Conservation (phyloP, 2,113 vertebrate species). For the Balaeniceps rex region DNA sequence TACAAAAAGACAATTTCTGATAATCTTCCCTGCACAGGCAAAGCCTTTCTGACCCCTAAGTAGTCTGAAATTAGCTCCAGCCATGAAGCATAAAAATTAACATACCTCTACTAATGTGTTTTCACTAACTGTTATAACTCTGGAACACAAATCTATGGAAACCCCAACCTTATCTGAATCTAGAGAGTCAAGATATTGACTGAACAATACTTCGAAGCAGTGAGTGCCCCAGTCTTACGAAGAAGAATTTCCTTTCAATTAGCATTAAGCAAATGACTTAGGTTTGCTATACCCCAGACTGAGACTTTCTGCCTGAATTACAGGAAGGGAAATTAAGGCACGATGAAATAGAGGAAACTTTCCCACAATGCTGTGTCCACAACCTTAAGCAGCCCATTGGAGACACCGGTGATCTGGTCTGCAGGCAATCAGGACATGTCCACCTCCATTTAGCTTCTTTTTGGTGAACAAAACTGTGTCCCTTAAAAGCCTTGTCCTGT, state of each 20-base stretch:
- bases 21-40: not conserved
- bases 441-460: not conserved
- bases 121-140: not conserved
- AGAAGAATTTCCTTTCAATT: not conserved
- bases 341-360: not conserved
- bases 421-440: not conserved
- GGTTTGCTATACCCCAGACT: not conserved
- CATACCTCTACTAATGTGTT: not conserved
- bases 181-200: not conserved
- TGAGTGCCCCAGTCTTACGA: not conserved
- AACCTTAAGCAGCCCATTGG: not conserved
- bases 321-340: not conserved
- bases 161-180: not conserved
- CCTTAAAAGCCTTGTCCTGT: not conserved
- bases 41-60: not conserved
- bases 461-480: not conserved
- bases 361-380: rapidly evolving
- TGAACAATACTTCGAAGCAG: not conserved
- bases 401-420: not conserved
- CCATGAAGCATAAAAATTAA: not conserved
- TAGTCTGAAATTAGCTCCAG: not conserved
- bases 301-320: not conserved
- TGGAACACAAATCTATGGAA: not conserved
- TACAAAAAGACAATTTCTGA: not conserved
- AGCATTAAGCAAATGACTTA: not conserved